Percentiles rank a stretch among this genome's conserved stretches.
phyloP scores from a whole-genome alignment of 1,140 invertebrate genomes.

The Anthonomus grandis region DNA sequence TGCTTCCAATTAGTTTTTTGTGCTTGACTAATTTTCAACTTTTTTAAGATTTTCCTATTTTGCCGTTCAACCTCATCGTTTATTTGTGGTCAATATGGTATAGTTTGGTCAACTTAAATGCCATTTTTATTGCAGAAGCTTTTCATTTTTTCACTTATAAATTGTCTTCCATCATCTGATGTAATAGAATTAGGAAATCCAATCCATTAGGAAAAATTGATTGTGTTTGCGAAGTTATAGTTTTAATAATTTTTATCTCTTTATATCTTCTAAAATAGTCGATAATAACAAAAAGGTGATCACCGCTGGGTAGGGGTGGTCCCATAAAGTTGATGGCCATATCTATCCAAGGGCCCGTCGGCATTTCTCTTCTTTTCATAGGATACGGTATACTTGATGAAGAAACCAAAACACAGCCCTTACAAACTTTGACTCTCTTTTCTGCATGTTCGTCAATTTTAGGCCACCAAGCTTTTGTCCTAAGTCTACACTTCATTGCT shows the following conservation, averaged over 20 bases:
- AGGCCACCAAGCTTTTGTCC: constrained; percentile 48
- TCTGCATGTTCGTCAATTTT: constrained; percentile 41
- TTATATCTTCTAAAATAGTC: constrained; percentile 35
- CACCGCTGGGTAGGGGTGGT: constrained; percentile 25
- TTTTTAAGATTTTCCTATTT: constrained; percentile 40
- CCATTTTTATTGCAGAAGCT: constrained; percentile 26
- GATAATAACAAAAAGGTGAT: constrained; percentile 32
- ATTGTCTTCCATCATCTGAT: constrained; percentile 38
- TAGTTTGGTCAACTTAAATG: constrained; percentile 22
- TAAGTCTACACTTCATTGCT: constrained; percentile 40
- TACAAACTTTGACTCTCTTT: constrained; percentile 25
- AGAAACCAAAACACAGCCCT: constrained; percentile 22
- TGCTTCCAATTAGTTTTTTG: constrained; percentile 27
- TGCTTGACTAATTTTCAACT: constrained; percentile 17
- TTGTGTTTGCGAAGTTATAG: constrained; percentile 22
- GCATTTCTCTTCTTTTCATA: constrained; percentile 32
- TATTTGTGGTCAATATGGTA: constrained; percentile 39
- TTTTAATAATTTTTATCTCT: constrained; percentile 28
- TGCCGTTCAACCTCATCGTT: constrained; percentile 44
- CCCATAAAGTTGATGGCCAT: constrained; percentile 34
- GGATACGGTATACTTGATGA: constrained; percentile 22
- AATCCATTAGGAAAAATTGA: constrained; percentile 13
- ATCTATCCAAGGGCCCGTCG: constrained; percentile 32
- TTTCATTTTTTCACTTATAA: constrained; percentile 33
- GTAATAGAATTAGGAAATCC: constrained; percentile 24